Evolutionary conservation across 2,797 vertebrate genomes (phyloP).

Genomic region (Pygocentrus nattereri): DNA sequence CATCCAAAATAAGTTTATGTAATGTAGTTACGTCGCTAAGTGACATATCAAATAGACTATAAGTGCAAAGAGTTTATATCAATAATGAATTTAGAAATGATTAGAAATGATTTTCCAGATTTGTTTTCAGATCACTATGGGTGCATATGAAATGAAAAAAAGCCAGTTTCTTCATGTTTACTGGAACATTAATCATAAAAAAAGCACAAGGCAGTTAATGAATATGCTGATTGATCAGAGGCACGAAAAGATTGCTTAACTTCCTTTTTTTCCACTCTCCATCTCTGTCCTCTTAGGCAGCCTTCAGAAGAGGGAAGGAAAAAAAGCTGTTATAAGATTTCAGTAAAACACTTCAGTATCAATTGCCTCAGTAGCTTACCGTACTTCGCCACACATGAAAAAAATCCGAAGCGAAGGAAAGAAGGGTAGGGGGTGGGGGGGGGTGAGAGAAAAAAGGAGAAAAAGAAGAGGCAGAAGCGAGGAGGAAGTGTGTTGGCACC

Average conservation of each 20-base stretch:
- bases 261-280: constrained; percentile 60
- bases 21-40: background rate
- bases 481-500: constrained; percentile 71
- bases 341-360: constrained; percentile 42
- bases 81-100: background rate
- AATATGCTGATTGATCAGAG: constrained; percentile 39
- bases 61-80: no score
- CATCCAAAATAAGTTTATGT: background rate
- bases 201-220: constrained; percentile 1
- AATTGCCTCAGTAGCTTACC: constrained; percentile 34
- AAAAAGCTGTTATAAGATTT: constrained; percentile 20
- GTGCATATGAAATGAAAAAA: constrained; percentile 47
- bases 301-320: constrained; percentile 29
- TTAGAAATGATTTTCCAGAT: background rate
- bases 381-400: constrained; percentile 19
- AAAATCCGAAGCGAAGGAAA: constrained; percentile 5
- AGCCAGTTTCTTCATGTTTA: constrained; percentile 40
- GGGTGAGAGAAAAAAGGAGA: constrained; percentile 46
- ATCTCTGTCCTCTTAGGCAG: background rate
- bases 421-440: background rate
- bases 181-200: constrained; percentile 47
- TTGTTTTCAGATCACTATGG: constrained; percentile 20
- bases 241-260: constrained; percentile 62
- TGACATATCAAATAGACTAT: background rate
- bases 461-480: constrained; percentile 66